Evolutionary conservation across 2,113 vertebrate species (phyloP).

Genomic region (Rhinoderma darwinii): DNA sequence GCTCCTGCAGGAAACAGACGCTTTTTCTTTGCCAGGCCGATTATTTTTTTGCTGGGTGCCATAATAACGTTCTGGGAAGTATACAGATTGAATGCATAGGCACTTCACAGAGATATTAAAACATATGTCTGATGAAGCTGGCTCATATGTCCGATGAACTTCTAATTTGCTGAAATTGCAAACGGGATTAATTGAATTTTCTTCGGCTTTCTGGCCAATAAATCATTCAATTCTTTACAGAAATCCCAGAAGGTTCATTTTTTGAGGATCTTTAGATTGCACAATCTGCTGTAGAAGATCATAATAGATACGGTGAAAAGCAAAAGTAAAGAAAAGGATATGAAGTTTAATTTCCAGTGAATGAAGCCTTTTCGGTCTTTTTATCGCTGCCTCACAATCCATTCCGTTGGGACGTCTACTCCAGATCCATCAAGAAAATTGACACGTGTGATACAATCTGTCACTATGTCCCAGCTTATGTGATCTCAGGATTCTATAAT

Average conservation of each 20-base stretch:
- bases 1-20: background rate
- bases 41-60: slow-evolving; percentile 28
- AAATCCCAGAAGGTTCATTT: slow-evolving; percentile 22
- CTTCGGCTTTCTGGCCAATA: slow-evolving; percentile 19
- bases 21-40: background rate
- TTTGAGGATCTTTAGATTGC: background rate
- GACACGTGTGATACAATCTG: background rate
- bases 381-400: background rate
- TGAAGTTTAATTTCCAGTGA: background rate
- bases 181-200: slow-evolving; percentile 29
- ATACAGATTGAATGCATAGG: background rate
- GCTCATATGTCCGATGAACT: slow-evolving; percentile 29
- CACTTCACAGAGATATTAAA: slow-evolving; percentile 19
- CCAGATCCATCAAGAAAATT: background rate
- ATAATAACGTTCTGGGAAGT: slow-evolving; percentile 10
- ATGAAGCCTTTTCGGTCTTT: background rate
- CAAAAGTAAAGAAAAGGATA: background rate
- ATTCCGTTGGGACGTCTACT: slow-evolving; percentile 1
- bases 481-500: background rate
- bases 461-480: background rate
- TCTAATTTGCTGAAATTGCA: slow-evolving; percentile 44
- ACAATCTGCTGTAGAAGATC: background rate
- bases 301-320: background rate
- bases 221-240: slow-evolving; percentile 28
- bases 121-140: slow-evolving; percentile 14